Conservation (phyloP, 2,888 invertebrate genomes). For the Romanomermis culicivorax region DNA sequence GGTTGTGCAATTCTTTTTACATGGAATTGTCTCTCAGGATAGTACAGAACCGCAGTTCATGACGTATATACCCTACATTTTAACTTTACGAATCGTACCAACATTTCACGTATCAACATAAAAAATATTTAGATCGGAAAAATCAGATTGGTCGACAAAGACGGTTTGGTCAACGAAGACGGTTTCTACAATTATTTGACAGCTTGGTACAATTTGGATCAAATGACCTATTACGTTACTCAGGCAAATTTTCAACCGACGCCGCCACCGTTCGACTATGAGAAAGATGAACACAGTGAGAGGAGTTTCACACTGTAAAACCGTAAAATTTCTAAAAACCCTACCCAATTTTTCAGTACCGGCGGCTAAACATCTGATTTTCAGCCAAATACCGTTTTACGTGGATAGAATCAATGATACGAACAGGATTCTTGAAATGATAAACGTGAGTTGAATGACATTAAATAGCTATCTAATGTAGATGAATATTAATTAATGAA, state of each 20-base stretch:
- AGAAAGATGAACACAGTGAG: background rate
- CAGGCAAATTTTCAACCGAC: conserved; percentile 66
- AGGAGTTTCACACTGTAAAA: too few relatives aligned
- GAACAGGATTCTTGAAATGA: conserved; percentile 22
- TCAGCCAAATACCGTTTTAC: conserved; percentile 85
- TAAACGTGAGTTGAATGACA: conserved; percentile 13
- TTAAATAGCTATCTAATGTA: too few relatives aligned
- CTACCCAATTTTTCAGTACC: background rate
- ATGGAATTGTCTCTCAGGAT: too few relatives aligned
- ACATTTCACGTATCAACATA: too few relatives aligned
- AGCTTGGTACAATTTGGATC: conserved; percentile 87
- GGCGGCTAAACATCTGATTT: conserved; percentile 44
- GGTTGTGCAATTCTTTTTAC: too few relatives aligned
- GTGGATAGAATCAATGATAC: conserved; percentile 26
- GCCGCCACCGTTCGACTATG: conserved; percentile 41
- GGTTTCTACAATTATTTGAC: conserved; percentile 94
- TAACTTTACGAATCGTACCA: too few relatives aligned
- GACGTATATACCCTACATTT: too few relatives aligned
- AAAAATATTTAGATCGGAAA: background rate
- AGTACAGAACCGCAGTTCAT: too few relatives aligned
- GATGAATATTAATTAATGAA: too few relatives aligned
- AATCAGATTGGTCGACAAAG: conserved; percentile 16
- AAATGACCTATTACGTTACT: conserved; percentile 66
- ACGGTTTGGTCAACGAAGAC: conserved; percentile 42
- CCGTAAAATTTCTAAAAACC: background rate